Conservation (phyloP, 2,888 invertebrate species). For the Amphipyra berbera region DNA sequence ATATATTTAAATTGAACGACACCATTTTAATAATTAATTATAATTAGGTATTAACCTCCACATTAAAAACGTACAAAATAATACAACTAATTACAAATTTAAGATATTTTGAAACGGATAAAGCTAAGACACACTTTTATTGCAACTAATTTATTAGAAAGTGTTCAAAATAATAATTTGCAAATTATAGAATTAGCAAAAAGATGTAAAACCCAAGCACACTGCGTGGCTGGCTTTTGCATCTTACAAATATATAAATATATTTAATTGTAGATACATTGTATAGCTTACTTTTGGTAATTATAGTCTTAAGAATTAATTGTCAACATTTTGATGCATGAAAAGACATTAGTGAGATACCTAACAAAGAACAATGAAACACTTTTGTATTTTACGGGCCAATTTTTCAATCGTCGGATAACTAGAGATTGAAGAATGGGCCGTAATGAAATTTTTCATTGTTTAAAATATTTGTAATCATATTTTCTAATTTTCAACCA, state of each 20-base stretch:
- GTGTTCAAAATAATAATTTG: conserved; percentile 37
- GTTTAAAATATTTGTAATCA: conserved; percentile 22
- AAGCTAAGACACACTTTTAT: conserved; percentile 22
- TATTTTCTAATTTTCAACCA: conserved; percentile 10
- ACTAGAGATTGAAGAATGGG: too few relatives aligned
- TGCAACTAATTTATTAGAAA: conserved; percentile 24
- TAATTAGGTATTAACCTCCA: conserved; percentile 18
- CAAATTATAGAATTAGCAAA: conserved; percentile 28
- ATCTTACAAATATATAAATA: conserved; percentile 34
- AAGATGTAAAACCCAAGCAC: conserved; percentile 10
- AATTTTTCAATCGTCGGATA: conserved; percentile 11
- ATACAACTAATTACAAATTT: conserved; percentile 22
- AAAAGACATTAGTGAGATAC: conserved; percentile 87
- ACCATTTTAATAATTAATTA: conserved; percentile 12
- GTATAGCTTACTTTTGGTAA: conserved; percentile 53
- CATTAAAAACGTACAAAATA: conserved; percentile 42
- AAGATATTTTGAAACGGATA: conserved; percentile 26
- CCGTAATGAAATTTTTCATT: conserved; percentile 10
- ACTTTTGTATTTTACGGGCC: conserved; percentile 37
- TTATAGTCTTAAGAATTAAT: conserved; percentile 54
- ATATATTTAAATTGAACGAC: neutral
- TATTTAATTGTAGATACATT: conserved; percentile 46
- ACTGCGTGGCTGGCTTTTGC: conserved; percentile 28
- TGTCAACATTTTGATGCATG: conserved; percentile 71
- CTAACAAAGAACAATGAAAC: conserved; percentile 54